Base-by-base conservation (phyloP, 23 tunicate species). In the Ascidia mentula region DNA sequence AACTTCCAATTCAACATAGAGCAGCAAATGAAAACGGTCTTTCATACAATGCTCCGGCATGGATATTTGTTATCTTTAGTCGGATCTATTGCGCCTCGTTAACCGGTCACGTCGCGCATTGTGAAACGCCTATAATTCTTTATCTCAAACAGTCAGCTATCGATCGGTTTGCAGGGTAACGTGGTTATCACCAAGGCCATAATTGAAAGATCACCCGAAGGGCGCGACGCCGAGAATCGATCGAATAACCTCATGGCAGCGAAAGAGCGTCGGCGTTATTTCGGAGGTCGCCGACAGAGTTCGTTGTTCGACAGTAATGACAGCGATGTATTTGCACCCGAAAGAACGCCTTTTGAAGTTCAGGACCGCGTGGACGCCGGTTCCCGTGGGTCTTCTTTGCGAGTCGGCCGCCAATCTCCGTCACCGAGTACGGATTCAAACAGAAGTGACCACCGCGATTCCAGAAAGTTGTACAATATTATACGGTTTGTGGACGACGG, bases 121-220 rank as follows among this genome's bases (percentile, higher is more conserved):
- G n/a, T n/a, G n/a, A n/a, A n/a, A n/a, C n/a, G n/a, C n/a, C n/a
- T n/a, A n/a, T n/a, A n/a, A n/a, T n/a, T n/a, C n/a, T n/a, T n/a
- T n/a, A n/a, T n/a, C n/a, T n/a, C n/a, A n/a, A n/a, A n/a, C n/a
- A n/a, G n/a, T n/a, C n/a, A n/a, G n/a, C n/a, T 53, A 53, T 53
- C 13, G 65, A 53, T 53, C 65, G 22, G 65, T 53, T 53, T 53
- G 65, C 65, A 53, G 65, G 65, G 65, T 20, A 53, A 53, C 65
- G 65, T 53, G 65, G 65, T 53, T 53, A 53, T 53, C 65, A 53
- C 65, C 24, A 26, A 53, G 12, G 65, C 65, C 65, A 28, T 53
- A 53, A 53, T 53, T 53, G 65, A 53, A 53, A 53, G 65, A 53
- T 53, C 65, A 28, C 65, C 65, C 24, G 65, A 53, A 20, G 24